These are phyloP conservation scores for Aspidiotus rigidus DNA, from an alignment of 2,888 invertebrate species.

Conservation along the genomic window DNA sequence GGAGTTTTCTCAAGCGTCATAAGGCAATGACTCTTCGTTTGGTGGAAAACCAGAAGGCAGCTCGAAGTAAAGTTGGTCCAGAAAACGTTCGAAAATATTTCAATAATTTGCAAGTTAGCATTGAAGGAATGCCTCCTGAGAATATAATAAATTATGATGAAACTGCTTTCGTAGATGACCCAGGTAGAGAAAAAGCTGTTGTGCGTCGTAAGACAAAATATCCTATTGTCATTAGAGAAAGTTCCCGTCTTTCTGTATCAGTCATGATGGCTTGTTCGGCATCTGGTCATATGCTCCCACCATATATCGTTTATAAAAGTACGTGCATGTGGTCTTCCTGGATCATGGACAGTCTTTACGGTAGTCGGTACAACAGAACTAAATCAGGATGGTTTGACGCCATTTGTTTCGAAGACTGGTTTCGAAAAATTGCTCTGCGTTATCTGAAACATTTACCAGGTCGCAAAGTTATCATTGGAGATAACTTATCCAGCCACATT, in stretches of 20 bases:
- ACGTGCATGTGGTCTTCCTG: constrained; percentile 35
- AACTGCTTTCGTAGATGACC: constrained; percentile 39
- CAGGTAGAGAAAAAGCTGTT: constrained; percentile 39
- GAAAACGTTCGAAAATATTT: constrained; percentile 6
- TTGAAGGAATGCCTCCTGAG: constrained; percentile 9
- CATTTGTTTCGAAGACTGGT: constrained; percentile 35
- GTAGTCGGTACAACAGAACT: constrained; percentile 37
- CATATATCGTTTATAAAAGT: constrained; percentile 37
- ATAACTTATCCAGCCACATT: constrained; percentile 22
- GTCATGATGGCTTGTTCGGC: constrained; percentile 36
- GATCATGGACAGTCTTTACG: constrained; percentile 35
- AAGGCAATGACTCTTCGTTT: not conserved
- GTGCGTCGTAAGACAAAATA: constrained; percentile 40
- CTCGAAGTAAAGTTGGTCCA: constrained; percentile 2
- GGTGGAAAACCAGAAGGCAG: constrained; percentile 9
- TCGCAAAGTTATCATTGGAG: constrained; percentile 22
- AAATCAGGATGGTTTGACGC: constrained; percentile 40
- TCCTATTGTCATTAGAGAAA: constrained; percentile 40
- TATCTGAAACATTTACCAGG: constrained; percentile 10
- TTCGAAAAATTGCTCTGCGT: constrained; percentile 23
- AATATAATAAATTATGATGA: constrained; percentile 18
- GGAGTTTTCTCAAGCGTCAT: constrained; percentile 1
- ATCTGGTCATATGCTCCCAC: constrained; percentile 36
- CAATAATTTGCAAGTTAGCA: not conserved
- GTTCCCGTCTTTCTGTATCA: constrained; percentile 38